phyloP scores from a whole-genome alignment of 2,888 invertebrate species.

The Hydropsyche betteni region DNA sequence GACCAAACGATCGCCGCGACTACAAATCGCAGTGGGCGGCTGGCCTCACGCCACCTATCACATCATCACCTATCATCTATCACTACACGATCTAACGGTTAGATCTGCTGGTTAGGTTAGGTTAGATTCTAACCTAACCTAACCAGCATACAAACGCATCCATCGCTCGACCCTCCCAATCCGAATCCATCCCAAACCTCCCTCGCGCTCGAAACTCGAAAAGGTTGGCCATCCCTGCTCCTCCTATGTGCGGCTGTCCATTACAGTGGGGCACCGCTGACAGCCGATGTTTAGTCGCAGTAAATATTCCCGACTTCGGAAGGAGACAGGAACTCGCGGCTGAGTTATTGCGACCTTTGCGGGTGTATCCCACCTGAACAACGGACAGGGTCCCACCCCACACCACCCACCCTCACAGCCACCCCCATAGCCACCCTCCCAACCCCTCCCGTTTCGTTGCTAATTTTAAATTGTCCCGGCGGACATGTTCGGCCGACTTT shows the following conservation, averaged over 20 bases:
- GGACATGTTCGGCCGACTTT: not conserved
- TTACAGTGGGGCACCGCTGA: slow-evolving; percentile 38
- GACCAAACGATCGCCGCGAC: no score
- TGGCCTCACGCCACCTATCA: no score
- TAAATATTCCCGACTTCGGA: slow-evolving; percentile 45
- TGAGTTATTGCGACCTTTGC: slow-evolving; percentile 46
- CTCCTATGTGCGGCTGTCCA: slow-evolving; percentile 29
- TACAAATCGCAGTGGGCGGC: no score
- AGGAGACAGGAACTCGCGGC: slow-evolving; percentile 43
- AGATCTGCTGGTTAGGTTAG: no score
- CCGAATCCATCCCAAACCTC: no score
- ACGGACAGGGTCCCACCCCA: not conserved
- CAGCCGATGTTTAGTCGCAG: slow-evolving; percentile 48
- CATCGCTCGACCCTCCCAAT: no score
- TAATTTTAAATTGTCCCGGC: slow-evolving; percentile 41
- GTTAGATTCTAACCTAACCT: no score
- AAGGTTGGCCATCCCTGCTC: slow-evolving; percentile 1
- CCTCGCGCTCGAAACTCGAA: no score
- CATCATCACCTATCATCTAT: no score
- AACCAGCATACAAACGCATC: no score
- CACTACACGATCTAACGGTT: no score
- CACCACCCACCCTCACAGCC: not conserved
- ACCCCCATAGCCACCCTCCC: not conserved
- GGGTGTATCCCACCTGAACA: slow-evolving; percentile 33
- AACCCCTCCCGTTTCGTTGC: not conserved